Conservation (phyloP, 2,113 vertebrate species). For the Thunnus maccoyii region DNA sequence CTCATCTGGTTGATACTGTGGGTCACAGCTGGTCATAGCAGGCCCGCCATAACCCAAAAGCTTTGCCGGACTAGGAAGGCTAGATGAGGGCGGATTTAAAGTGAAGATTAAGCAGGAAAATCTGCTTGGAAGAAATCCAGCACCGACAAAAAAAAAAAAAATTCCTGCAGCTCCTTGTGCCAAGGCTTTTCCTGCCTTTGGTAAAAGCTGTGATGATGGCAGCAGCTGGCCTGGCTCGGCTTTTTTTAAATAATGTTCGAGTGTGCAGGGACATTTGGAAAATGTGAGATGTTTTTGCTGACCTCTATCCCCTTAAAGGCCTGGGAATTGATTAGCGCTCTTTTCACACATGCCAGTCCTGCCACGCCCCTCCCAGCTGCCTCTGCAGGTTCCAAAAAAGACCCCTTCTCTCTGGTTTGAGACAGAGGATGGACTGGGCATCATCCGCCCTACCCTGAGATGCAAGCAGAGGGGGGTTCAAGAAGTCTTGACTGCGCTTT, state of each 20-base stretch:
- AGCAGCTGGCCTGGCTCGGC: constrained; percentile 1
- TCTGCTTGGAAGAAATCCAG: constrained; percentile 73
- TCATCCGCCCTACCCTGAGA: neutral
- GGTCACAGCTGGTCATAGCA: constrained; percentile 71
- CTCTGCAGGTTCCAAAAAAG: constrained; percentile 18
- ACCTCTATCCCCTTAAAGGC: constrained; percentile 44
- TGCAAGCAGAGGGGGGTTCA: neutral
- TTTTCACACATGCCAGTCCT: constrained; percentile 53
- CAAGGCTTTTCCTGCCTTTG: constrained; percentile 38
- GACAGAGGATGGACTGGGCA: neutral
- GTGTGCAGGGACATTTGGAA: constrained; percentile 48
- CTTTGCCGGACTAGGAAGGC: constrained; percentile 60
- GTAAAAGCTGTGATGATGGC: constrained; percentile 29
- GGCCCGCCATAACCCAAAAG: constrained; percentile 54
- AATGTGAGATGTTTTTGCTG: constrained; percentile 51
- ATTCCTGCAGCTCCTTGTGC: constrained; percentile 27
- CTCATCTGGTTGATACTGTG: constrained; percentile 48
- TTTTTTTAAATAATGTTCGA: constrained; percentile 34
- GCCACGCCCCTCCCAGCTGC: constrained; percentile 44
- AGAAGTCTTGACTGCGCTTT: neutral
- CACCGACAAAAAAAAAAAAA: constrained; percentile 46
- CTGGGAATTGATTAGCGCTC: constrained; percentile 53
- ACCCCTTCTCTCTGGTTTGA: constrained; percentile 9
- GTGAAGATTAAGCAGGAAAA: constrained; percentile 77
- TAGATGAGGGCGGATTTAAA: constrained; percentile 78